These are phyloP conservation scores for Sebastes ruberrimus DNA, from an alignment of 2,797 vertebrate species.

Conservation along the genomic window DNA sequence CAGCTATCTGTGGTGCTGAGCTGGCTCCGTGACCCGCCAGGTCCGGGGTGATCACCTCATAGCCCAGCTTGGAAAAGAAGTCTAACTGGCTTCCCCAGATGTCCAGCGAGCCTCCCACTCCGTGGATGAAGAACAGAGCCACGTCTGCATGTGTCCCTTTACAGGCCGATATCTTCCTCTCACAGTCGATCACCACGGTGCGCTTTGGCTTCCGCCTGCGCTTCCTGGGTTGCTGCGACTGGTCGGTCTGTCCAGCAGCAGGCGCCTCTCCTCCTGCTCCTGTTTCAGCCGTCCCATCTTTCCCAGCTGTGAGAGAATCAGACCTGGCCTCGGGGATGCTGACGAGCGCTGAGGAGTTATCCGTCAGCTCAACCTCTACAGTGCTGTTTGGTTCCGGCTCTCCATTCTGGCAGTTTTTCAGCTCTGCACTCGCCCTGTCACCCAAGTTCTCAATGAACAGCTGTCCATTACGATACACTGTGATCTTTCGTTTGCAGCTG, in stretches of 20 bases:
- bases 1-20: constrained; percentile 89
- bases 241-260: constrained; percentile 42
- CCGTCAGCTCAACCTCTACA: constrained; percentile 84
- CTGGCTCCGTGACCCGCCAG: constrained; percentile 93
- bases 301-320: constrained; percentile 34
- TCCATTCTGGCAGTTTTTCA: constrained; percentile 82
- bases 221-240: constrained; percentile 63
- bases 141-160: constrained; percentile 90
- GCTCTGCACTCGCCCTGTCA: constrained; percentile 80
- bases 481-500: constrained; percentile 92
- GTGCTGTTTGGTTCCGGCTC: constrained; percentile 65
- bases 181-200: constrained; percentile 91
- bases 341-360: constrained; percentile 47
- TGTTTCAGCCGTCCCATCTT: constrained; percentile 34
- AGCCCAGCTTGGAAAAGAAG: constrained; percentile 92
- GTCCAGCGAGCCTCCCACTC: constrained; percentile 94
- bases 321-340: constrained; percentile 24
- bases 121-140: constrained; percentile 96
- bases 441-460: constrained; percentile 93
- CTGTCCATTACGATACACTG: constrained; percentile 91
- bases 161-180: constrained; percentile 90
- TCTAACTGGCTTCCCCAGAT: constrained; percentile 97
- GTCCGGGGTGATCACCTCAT: constrained; percentile 94
- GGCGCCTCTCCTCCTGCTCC: constrained; percentile 21
- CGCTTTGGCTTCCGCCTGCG: constrained; percentile 88